phyloP scores from a whole-genome alignment of 23 tunicate species.

The Ciona savignyi region DNA sequence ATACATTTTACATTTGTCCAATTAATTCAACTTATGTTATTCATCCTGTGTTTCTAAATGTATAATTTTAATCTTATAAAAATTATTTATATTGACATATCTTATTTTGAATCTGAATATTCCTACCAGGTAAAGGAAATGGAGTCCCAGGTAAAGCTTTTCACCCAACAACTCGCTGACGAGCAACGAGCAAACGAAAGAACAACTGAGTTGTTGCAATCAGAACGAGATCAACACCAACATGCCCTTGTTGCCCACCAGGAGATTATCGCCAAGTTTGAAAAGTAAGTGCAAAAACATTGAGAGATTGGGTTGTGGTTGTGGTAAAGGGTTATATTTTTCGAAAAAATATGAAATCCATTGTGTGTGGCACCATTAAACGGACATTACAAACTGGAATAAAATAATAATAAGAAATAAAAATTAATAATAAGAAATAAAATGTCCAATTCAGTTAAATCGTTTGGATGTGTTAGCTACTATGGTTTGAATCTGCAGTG shows the following conservation, averaged over 20 bases:
- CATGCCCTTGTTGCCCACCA: slow-evolving; percentile 54
- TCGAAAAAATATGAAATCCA: no score
- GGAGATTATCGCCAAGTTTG: slow-evolving; percentile 49
- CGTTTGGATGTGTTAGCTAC: no score
- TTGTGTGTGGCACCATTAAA: no score
- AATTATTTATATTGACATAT: no score
- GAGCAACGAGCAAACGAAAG: slow-evolving; percentile 51
- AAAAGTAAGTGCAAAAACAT: slow-evolving; percentile 35
- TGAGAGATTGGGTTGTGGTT: no score
- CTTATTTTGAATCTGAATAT: neutral
- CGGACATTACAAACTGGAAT: no score
- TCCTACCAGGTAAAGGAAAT: slow-evolving; percentile 23
- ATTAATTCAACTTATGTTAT: neutral
- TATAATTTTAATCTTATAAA: neutral
- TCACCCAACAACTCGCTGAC: slow-evolving; percentile 26
- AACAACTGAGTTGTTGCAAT: slow-evolving; percentile 35
- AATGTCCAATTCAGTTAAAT: no score
- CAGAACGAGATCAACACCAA: slow-evolving; percentile 51
- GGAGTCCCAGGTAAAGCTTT: slow-evolving; percentile 6
- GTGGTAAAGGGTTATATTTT: neutral
- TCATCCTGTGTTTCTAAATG: neutral
- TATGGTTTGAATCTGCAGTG: no score
- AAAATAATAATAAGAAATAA: no score
- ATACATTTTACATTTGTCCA: neutral
- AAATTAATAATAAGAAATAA: no score